A percentile compares a stretch with the other conserved stretches of the same genome.
These are phyloP conservation scores for Meloe dianella DNA, from an alignment of 2,888 invertebrate species.

Conservation along the genomic window DNA sequence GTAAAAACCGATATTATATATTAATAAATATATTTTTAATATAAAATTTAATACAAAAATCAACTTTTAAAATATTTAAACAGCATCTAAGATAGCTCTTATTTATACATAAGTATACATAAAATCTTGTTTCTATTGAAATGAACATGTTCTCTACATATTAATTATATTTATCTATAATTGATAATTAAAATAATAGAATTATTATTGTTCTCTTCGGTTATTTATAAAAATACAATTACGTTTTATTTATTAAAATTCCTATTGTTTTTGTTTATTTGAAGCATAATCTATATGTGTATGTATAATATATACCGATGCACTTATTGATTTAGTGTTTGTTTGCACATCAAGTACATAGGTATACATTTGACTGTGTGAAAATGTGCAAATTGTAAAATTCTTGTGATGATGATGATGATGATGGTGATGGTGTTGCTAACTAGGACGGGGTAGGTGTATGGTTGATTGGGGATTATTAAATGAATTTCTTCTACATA, in stretches of 20 bases:
- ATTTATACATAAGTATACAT: no score
- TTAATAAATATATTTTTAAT: slow-evolving; percentile 42
- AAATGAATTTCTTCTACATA: no score
- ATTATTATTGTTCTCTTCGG: slow-evolving; percentile 16
- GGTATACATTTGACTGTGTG: neutral
- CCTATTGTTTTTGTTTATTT: slow-evolving; percentile 16
- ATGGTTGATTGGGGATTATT: no score
- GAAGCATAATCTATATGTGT: slow-evolving; percentile 8
- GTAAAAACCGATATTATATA: slow-evolving; percentile 14
- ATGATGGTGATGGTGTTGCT: neutral
- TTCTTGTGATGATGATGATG: neutral
- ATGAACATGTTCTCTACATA: slow-evolving; percentile 7
- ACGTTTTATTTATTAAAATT: slow-evolving; percentile 28
- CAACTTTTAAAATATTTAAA: slow-evolving; percentile 35
- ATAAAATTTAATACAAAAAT: slow-evolving; percentile 47
- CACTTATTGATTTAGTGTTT: slow-evolving; percentile 1
- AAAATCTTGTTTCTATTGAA: no score
- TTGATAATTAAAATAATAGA: slow-evolving; percentile 2
- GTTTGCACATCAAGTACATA: slow-evolving; percentile 18
- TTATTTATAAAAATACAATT: slow-evolving; percentile 48
- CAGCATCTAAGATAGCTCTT: no score
- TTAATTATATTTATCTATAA: slow-evolving; percentile 1
- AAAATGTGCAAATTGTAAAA: no score
- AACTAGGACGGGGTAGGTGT: neutral
- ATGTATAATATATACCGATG: neutral